phyloP scores from a whole-genome alignment of 2,113 vertebrate species.

The Carettochelys insculpta region DNA sequence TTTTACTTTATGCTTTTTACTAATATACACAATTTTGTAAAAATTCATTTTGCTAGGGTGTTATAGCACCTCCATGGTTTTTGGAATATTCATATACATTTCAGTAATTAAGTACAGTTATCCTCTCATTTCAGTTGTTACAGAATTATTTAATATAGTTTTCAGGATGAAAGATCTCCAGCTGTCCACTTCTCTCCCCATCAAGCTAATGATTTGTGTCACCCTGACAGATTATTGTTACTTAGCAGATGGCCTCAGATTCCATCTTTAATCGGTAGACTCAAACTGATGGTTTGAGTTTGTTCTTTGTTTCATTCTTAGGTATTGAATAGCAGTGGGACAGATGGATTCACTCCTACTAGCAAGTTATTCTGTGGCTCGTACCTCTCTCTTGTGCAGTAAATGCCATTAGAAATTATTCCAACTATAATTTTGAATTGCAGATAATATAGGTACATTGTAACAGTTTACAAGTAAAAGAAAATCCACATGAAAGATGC shows the following conservation, averaged over 20 bases:
- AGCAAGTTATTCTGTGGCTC: not conserved
- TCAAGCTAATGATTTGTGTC: conserved; percentile 73
- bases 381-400: not conserved
- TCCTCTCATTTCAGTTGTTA: accelerated
- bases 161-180: not conserved
- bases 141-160: not conserved
- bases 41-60: not conserved
- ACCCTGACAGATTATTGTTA: conserved; percentile 75
- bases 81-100: not conserved
- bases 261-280: conserved; percentile 63
- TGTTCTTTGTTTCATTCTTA: conserved; percentile 51
- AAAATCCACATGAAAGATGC: not conserved
- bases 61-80: not conserved
- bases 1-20: not conserved
- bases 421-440: not conserved
- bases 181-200: conserved; percentile 39
- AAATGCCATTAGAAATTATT: conserved; percentile 20
- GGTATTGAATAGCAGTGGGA: conserved; percentile 16
- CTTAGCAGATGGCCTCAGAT: conserved; percentile 77
- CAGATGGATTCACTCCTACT: conserved; percentile 42
- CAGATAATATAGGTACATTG: not conserved
- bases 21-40: not conserved
- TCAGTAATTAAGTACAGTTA: not conserved
- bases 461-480: not conserved
- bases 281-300: conserved; percentile 25